These are phyloP conservation scores for Aethes cnicana DNA, from an alignment of 2,888 invertebrate species.

Conservation along the genomic window DNA sequence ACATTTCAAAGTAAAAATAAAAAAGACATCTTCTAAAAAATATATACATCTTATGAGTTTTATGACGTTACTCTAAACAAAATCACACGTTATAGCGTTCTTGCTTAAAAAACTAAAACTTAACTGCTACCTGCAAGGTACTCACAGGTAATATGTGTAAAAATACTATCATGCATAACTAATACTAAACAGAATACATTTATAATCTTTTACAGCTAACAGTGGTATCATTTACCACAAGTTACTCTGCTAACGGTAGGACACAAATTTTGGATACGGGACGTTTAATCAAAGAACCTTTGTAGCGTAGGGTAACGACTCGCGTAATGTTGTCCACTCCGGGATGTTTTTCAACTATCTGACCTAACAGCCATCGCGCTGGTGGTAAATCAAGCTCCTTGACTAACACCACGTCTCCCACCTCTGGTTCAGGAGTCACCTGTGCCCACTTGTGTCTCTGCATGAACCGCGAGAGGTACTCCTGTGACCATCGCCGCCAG, in stretches of 20 bases:
- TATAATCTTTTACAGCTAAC: no score
- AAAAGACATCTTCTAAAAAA: no score
- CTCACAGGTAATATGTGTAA: no score
- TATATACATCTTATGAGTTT: no score
- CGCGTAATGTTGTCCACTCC: conserved; percentile 36
- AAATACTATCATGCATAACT: no score
- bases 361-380: conserved; percentile 32
- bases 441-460: conserved; percentile 12
- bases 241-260: background rate
- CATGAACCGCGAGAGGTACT: background rate
- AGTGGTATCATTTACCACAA: background rate
- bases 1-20: no score
- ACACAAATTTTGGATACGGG: background rate
- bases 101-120: no score
- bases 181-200: no score
- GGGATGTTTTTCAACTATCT: conserved; percentile 33
- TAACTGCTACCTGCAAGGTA: no score
- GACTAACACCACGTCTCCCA: background rate
- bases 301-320: conserved; percentile 29
- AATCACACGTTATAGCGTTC: no score
- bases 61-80: no score
- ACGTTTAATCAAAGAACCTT: background rate
- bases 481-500: conserved; percentile 13
- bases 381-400: conserved; percentile 1
- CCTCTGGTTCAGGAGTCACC: background rate